Percentiles rank a stretch among this genome's conserved stretches.
These are phyloP conservation scores for Gisinianus flammeolus DNA, from an alignment of 2,888 invertebrate species.

Conservation along the genomic window DNA sequence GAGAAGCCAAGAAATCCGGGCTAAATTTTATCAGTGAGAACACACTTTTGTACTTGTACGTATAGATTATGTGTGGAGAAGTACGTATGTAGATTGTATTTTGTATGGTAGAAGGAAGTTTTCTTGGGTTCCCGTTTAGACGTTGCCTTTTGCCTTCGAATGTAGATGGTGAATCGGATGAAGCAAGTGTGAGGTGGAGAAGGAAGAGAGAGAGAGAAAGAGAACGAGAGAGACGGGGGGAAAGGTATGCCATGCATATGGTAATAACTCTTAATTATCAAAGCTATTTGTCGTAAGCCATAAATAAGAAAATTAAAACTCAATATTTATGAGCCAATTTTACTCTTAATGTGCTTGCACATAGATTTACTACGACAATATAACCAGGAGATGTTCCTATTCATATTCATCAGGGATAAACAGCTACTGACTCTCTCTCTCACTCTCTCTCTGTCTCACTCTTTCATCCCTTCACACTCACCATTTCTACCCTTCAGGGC, in stretches of 20 bases:
- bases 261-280: slow-evolving; percentile 59
- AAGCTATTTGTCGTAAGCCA: slow-evolving; percentile 59
- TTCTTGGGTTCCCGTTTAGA: too few relatives aligned
- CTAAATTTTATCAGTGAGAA: too few relatives aligned
- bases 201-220: background rate
- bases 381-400: slow-evolving; percentile 51
- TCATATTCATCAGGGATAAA: slow-evolving; percentile 56
- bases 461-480: too few relatives aligned
- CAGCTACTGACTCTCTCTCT: too few relatives aligned
- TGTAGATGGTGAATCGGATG: too few relatives aligned
- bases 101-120: background rate
- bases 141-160: background rate
- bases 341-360: slow-evolving; percentile 37
- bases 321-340: slow-evolving; percentile 59
- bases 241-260: slow-evolving; percentile 22
- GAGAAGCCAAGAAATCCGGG: too few relatives aligned
- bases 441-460: too few relatives aligned
- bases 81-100: too few relatives aligned
- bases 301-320: slow-evolving; percentile 59
- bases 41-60: too few relatives aligned
- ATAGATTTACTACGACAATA: slow-evolving; percentile 48
- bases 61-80: too few relatives aligned
- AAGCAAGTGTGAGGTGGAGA: background rate
- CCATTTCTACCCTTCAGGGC: too few relatives aligned
- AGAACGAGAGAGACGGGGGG: background rate